These are phyloP conservation scores for cattle (Bos taurus) DNA, from an alignment of 2,113 vertebrate species.

Conservation along the genomic window DNA sequence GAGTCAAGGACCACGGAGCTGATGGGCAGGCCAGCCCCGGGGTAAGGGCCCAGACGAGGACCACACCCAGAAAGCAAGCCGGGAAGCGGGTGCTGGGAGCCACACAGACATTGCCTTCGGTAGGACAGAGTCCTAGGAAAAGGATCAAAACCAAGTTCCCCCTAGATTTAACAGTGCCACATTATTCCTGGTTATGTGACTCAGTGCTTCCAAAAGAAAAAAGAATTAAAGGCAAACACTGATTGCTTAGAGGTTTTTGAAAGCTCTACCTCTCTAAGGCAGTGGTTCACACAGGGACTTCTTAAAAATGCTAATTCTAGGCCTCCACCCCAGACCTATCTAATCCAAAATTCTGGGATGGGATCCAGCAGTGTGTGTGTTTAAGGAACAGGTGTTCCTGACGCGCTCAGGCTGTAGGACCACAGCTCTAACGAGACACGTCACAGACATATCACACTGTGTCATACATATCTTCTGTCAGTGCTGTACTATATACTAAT, in stretches of 20 bases:
- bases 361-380: not conserved
- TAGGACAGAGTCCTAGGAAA: not conserved
- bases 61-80: not conserved
- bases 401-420: not conserved
- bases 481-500: not conserved
- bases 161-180: not conserved
- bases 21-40: not conserved
- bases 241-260: not conserved
- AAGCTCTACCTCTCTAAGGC: not conserved
- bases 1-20: not conserved
- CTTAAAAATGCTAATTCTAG: not conserved
- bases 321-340: not conserved
- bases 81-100: not conserved
- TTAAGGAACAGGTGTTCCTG: not conserved
- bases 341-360: not conserved
- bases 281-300: not conserved
- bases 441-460: no score
- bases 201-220: not conserved
- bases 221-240: not conserved
- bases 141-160: not conserved
- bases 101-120: fast-evolving
- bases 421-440: not conserved
- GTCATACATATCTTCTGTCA: not conserved
- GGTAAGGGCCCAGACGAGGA: not conserved
- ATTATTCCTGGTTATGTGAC: not conserved